Conservation (phyloP, 2,797 vertebrate species). For the Macropus fuliginosus region DNA sequence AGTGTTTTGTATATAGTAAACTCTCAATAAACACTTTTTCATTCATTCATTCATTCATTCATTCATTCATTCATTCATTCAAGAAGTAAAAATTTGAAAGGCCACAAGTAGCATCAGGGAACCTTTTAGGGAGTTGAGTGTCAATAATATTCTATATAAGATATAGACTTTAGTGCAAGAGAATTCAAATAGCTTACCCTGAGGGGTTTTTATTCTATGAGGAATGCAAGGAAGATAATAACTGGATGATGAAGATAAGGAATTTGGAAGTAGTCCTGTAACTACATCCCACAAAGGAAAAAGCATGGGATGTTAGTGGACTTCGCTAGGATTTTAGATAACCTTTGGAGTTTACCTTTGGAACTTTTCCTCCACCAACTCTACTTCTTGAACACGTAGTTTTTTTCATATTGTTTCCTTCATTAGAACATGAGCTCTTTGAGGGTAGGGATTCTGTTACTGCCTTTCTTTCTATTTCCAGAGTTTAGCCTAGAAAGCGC, state of each 20-base stretch:
- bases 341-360: neutral
- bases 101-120: neutral
- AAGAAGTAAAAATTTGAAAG: neutral
- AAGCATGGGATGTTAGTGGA: neutral
- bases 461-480: neutral
- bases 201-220: no score
- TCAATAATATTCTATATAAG: neutral
- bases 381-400: neutral
- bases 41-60: no score
- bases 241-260: no score
- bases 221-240: no score
- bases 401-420: neutral
- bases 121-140: neutral
- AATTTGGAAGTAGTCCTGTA: neutral
- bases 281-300: neutral
- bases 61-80: no score
- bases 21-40: neutral
- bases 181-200: no score
- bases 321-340: neutral
- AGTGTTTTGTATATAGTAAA: neutral
- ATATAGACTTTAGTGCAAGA: neutral
- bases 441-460: neutral
- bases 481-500: neutral
- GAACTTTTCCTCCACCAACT: neutral
- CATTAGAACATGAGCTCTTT: neutral